These are phyloP conservation scores for Anarsia innoxiella DNA, from an alignment of 2,888 invertebrate genomes.

Conservation along the genomic window DNA sequence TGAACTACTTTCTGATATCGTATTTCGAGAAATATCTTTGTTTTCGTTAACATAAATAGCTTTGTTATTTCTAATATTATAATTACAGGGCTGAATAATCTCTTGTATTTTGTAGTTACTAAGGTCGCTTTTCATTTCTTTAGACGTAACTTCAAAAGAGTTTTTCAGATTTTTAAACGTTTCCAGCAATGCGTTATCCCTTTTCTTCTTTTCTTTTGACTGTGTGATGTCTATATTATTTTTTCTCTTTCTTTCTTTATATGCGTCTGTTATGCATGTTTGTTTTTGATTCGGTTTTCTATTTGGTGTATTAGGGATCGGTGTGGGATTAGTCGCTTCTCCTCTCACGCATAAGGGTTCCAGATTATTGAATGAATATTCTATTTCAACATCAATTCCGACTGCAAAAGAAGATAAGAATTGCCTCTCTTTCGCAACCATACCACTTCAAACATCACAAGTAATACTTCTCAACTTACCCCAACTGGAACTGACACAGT, in stretches of 20 bases:
- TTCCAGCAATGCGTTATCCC: slow-evolving; percentile 40
- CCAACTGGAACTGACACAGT: slow-evolving; percentile 76
- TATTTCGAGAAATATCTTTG: neutral
- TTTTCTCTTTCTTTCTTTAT: slow-evolving; percentile 50
- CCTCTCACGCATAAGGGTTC: slow-evolving; percentile 18
- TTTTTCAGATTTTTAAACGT: slow-evolving; percentile 45
- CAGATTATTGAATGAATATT: slow-evolving; percentile 45
- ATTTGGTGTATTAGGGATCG: neutral
- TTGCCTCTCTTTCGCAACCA: neutral
- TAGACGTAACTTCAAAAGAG: slow-evolving; percentile 38
- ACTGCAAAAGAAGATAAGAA: slow-evolving; percentile 45
- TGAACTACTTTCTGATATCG: no score
- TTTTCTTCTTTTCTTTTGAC: slow-evolving; percentile 54
- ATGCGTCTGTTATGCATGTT: slow-evolving; percentile 36
- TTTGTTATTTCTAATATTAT: no score
- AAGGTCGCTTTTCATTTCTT: slow-evolving; percentile 30
- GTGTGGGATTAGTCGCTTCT: slow-evolving; percentile 4
- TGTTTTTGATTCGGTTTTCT: slow-evolving; percentile 22
- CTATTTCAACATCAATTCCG: slow-evolving; percentile 64
- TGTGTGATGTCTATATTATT: slow-evolving; percentile 28
- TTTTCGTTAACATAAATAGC: neutral
- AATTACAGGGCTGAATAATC: slow-evolving; percentile 14
- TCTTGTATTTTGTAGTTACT: slow-evolving; percentile 25
- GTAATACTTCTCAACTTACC: no score
- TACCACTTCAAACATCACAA: neutral